These are phyloP conservation scores for Pampusana beccarii DNA, from an alignment of 2,113 vertebrate species.

Conservation along the genomic window DNA sequence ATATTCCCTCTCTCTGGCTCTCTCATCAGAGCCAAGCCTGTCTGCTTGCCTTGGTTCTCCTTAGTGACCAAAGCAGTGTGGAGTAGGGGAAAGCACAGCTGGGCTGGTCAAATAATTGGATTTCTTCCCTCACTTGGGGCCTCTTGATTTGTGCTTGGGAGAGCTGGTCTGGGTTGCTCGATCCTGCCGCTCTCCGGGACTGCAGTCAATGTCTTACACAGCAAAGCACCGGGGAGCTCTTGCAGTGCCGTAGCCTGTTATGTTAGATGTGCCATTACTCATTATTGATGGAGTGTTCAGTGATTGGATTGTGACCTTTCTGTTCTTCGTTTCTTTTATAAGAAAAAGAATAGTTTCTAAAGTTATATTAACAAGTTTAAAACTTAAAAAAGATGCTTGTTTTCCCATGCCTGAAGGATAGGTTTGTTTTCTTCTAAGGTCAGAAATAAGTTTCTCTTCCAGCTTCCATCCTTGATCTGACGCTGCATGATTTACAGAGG, in stretches of 20 bases:
- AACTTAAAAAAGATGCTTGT: not conserved
- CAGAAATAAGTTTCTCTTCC: not conserved
- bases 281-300: slow-evolving; percentile 6
- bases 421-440: not conserved
- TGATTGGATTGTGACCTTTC: not conserved
- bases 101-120: not conserved
- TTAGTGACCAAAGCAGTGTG: not conserved
- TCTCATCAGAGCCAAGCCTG: not conserved
- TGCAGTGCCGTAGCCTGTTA: not conserved
- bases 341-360: not conserved
- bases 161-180: fast-evolving
- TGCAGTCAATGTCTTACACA: not conserved
- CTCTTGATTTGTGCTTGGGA: not conserved
- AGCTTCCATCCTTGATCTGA: not conserved
- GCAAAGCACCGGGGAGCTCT: not conserved
- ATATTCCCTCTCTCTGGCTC: not conserved
- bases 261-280: not conserved
- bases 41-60: not conserved
- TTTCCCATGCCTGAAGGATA: not conserved
- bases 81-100: not conserved
- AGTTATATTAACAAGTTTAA: not conserved
- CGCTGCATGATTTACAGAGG: not conserved
- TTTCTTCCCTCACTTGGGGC: not conserved
- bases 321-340: not conserved
- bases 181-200: not conserved